These are phyloP conservation scores for Quadroppia sp. DNA, from an alignment of 2,888 invertebrate species.

Conservation along the genomic window DNA sequence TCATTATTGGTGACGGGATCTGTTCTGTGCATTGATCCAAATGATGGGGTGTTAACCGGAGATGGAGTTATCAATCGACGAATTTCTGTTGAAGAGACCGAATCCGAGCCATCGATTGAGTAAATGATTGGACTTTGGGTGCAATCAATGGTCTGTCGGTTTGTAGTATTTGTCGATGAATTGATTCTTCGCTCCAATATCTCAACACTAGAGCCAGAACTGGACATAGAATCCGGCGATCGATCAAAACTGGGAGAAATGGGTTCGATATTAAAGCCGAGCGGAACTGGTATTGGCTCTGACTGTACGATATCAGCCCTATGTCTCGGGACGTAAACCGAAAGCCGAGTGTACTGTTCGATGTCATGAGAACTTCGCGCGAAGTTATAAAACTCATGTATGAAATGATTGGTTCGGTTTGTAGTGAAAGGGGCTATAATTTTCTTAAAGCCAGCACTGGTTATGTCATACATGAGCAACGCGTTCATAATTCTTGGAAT, in stretches of 20 bases:
- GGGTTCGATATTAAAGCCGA: constrained; percentile 2
- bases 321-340: constrained; percentile 50
- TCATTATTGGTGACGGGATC: not conserved
- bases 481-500: constrained; percentile 67
- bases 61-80: constrained; percentile 22
- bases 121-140: not conserved
- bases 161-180: not conserved
- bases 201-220: constrained; percentile 3
- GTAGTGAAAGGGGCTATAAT: constrained; percentile 66
- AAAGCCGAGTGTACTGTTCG: constrained; percentile 60
- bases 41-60: not conserved
- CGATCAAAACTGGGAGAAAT: not conserved
- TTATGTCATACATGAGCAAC: constrained; percentile 59
- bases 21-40: not conserved
- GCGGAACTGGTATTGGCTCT: not conserved
- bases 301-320: constrained; percentile 14
- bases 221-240: not conserved
- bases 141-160: not conserved
- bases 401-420: constrained; percentile 73
- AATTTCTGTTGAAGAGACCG: not conserved
- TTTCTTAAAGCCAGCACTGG: constrained; percentile 63
- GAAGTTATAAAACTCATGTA: constrained; percentile 81
- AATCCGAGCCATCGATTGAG: not conserved
- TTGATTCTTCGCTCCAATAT: not conserved
- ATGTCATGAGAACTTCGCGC: constrained; percentile 81